These are phyloP conservation scores for Drosophila chauvacae DNA, from an alignment of 1,140 invertebrate species.

Conservation along the genomic window DNA sequence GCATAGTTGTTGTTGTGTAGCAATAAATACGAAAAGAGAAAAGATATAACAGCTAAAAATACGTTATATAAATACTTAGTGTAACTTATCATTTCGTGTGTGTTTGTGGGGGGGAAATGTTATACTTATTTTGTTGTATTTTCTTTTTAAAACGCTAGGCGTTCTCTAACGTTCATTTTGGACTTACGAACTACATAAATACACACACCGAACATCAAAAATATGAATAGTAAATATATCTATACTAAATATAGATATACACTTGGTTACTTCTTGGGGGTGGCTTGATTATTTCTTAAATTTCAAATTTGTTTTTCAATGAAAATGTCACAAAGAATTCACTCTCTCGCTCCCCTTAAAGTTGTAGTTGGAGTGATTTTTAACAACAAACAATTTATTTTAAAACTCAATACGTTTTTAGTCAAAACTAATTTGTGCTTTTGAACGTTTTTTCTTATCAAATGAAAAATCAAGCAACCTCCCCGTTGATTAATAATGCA, in stretches of 20 bases:
- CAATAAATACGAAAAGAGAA: conserved; percentile 58
- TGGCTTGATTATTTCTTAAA: conserved; percentile 3
- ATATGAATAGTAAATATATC: conserved; percentile 59
- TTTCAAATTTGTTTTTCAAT: background rate
- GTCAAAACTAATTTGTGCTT: conserved; percentile 1
- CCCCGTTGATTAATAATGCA: conserved; percentile 4
- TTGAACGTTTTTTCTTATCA: background rate
- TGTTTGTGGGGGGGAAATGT: conserved; percentile 22
- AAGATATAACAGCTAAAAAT: conserved; percentile 61
- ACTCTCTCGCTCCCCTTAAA: background rate
- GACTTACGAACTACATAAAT: conserved; percentile 80
- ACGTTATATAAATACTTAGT: conserved; percentile 58
- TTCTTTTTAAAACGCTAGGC: conserved; percentile 78
- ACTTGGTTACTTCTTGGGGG: background rate
- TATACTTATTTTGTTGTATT: conserved; percentile 23
- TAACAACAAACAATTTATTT: background rate
- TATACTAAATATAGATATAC: conserved; percentile 10
- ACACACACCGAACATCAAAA: conserved; percentile 78
- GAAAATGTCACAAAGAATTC: background rate
- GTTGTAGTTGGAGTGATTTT: background rate
- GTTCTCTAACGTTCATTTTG: conserved; percentile 71
- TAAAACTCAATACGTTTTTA: background rate
- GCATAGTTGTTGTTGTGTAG: conserved; percentile 47
- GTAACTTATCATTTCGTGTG: conserved; percentile 42
- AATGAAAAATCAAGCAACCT: conserved; percentile 13